Evolutionary conservation across 2,113 vertebrate species (phyloP), one percentile per base, ranked within the genome.

Genomic region (Egretta garzetta): DNA sequence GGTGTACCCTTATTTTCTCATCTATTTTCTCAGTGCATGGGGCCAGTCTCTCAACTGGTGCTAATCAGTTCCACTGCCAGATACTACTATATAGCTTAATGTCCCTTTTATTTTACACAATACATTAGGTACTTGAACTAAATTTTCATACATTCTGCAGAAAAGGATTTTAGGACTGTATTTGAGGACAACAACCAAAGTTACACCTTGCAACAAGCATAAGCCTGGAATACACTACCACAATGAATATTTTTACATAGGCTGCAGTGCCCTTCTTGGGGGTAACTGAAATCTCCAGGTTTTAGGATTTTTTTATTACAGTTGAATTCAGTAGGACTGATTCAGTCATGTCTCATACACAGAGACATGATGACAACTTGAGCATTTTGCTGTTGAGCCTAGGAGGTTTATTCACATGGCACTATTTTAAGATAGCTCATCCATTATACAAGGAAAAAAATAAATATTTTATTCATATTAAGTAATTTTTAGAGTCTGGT

Each of bases 381-480:
- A 94, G 68, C 60, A 68, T 84, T 95, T 86, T 91, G 72, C 50
- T 75, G 32, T 32, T 74, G 37, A 83, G 87, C 80, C 80, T 74
- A 39, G 35, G 33, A 70, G 37, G 5, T 86, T 94, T 93, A 63
- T 91, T 60, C 68, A 60, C 62, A 67, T 52, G 56, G 58, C 60
- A 37, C 79, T 90, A 63, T 95, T 93, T 93, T 82, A 89, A 93
- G 74, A 50, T 4, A 59, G 12, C 33, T 94, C 59, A 84, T 94
- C 58, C 72, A 86, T 95, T 86, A 86, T 89, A 66, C 49, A 96
- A 56, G 37, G 24, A 32, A 35, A 68, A 50, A 59, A 52, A 72
- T 85, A 84, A 45, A 72, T 88, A 82, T 92, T 97, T 92, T 43
- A 94, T 89, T 63, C 37, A 13, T 32, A 89, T 70, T 63, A 90